These are phyloP conservation scores for Caenorhabditis macrosperma DNA, from an alignment of 2,888 invertebrate species.

Conservation along the genomic window DNA sequence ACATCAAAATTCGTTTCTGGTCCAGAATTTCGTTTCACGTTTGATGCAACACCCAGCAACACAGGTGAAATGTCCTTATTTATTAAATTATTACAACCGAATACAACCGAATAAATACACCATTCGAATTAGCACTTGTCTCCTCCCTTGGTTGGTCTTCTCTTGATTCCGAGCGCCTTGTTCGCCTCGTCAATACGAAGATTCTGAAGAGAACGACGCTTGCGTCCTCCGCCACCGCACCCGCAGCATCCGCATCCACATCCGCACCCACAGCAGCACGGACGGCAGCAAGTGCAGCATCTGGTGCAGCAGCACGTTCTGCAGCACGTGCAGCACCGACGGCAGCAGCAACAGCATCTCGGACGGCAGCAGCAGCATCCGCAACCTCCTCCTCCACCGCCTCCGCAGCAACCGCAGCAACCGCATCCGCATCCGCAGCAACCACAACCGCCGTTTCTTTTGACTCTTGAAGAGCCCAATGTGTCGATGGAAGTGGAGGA, in stretches of 20 bases:
- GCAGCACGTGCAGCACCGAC: slow-evolving; percentile 61
- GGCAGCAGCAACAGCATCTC: slow-evolving; percentile 54
- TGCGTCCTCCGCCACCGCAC: slow-evolving; percentile 65
- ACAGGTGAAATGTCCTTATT: too few relatives aligned
- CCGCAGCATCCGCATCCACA: slow-evolving; percentile 62
- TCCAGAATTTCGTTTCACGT: too few relatives aligned
- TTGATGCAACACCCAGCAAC: too few relatives aligned
- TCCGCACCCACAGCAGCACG: slow-evolving; percentile 52
- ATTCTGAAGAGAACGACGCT: slow-evolving; percentile 63
- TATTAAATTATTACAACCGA: too few relatives aligned
- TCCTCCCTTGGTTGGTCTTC: slow-evolving; percentile 42
- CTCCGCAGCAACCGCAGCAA: slow-evolving; percentile 50
- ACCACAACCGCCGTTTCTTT: slow-evolving; percentile 55
- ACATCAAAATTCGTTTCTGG: too few relatives aligned
- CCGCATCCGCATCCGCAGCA: slow-evolving; percentile 58
- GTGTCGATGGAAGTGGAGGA: slow-evolving; percentile 46
- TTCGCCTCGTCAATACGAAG: slow-evolving; percentile 62
- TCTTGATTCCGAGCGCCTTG: slow-evolving; percentile 53
- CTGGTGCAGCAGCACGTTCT: slow-evolving; percentile 60
- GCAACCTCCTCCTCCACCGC: slow-evolving; percentile 40
- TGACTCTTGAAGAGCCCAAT: slow-evolving; percentile 53
- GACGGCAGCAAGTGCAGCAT: slow-evolving; percentile 51
- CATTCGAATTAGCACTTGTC: slow-evolving; percentile 45
- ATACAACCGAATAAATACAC: too few relatives aligned
- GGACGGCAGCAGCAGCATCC: slow-evolving; percentile 46